Base-by-base conservation (phyloP, 2,113 vertebrate genomes). In the Phyllostomus discolor region DNA sequence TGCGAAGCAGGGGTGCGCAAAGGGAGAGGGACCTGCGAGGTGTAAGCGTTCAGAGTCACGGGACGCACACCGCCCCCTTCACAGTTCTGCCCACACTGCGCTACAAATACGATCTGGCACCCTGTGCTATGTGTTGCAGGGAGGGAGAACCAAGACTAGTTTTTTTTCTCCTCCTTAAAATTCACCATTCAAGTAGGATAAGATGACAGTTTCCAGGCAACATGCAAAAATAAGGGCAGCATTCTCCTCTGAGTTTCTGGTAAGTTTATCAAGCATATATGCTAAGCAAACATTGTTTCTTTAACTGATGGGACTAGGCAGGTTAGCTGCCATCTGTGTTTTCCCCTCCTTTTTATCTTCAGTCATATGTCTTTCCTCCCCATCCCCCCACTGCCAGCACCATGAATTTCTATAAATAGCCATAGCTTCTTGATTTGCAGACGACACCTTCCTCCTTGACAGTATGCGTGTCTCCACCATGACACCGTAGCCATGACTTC, bases 161-260 rank as follows among this genome's bases (percentile, higher is more conserved):
- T 89, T 26, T 52, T 41, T 54, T 50, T 10, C 46, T 78, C 46
- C 48, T 80, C 66, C 59, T 85, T 54, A 88, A 85, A 82, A 81
- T 31, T 22, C 43, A 62, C 75, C 57, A 67, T 0, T 24, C 0
- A 28, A 89, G 59, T 20, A 76, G 12, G 35, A n/a, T 43, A 50
- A 82, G 17, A 80, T 35, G 33, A 52, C 16, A 83, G 57, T 86
- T 94, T 90, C 59, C 31, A 76, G 46, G 50, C 70, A 84, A 67
- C 33, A 62, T 11, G 26, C 9, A 54, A 52, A 88, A 70, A 70
- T 16, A 57, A 83, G 52, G 43, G 28, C 52, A 38, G 26, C 24
- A 38, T 70, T 41, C 10, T 41, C 64, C 50, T 69, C n/a, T 84
- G 50, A 64, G 46, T 35, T 80, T 70, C 70, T 94, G 80, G 6